phyloP scores from a whole-genome alignment of 2,113 vertebrate genomes.

The Coracopsis vasa region DNA sequence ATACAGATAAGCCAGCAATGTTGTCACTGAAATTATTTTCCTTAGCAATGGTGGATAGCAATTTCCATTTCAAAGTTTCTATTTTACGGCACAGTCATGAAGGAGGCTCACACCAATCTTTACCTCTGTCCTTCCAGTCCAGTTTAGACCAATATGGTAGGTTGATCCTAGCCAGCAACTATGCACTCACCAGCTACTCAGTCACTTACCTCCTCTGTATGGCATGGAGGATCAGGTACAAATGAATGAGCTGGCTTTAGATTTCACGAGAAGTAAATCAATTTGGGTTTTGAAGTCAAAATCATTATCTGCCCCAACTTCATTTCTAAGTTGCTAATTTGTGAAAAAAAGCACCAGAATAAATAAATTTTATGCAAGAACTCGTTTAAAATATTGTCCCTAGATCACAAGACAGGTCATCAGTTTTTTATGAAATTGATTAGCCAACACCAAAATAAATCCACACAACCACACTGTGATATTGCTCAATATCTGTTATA shows the following conservation, averaged over 20 bases:
- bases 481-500: background rate
- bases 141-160: background rate
- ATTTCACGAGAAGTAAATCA: background rate
- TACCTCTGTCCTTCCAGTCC: background rate
- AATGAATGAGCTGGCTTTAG: background rate
- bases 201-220: background rate
- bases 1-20: background rate
- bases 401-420: background rate
- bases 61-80: background rate
- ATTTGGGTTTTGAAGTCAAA: background rate
- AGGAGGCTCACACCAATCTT: background rate
- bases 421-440: background rate
- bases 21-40: background rate
- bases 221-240: background rate
- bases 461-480: background rate
- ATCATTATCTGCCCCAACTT: background rate
- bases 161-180: background rate
- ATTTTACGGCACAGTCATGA: background rate
- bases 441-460: background rate
- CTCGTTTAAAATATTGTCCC: background rate
- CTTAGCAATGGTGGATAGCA: background rate
- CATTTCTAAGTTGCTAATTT: background rate
- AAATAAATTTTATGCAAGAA: background rate
- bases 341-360: background rate
- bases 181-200: background rate